Evolutionary conservation across 2,797 vertebrate species (phyloP).

Genomic region (Octomys mimax): DNA sequence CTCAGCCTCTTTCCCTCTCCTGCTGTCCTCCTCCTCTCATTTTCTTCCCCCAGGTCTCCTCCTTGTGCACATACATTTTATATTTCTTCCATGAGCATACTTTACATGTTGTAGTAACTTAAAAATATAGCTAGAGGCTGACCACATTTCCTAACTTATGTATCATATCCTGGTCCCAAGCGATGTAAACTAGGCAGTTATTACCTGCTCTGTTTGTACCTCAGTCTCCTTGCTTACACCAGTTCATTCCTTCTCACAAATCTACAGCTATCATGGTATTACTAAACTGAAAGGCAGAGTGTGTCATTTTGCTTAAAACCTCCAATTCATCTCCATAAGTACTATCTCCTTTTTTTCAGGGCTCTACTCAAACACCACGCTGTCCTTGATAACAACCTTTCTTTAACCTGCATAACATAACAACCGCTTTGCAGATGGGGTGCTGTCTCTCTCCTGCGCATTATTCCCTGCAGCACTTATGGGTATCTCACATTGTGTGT

Average conservation of each 20-base stretch:
- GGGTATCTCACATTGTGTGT: background rate
- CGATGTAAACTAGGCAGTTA: background rate
- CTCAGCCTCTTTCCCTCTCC: background rate
- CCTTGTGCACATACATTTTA: background rate
- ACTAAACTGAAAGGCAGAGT: background rate
- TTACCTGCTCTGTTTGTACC: background rate
- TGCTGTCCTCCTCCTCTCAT: background rate
- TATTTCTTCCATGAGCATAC: background rate
- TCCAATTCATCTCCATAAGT: background rate
- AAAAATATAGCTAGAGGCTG: background rate
- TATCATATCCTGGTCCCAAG: background rate
- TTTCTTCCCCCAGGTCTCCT: background rate
- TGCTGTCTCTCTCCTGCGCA: background rate
- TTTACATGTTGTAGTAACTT: background rate
- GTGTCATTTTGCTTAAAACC: background rate
- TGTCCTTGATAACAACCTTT: background rate
- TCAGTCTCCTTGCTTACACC: background rate
- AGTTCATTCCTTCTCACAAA: background rate
- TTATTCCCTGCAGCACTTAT: background rate
- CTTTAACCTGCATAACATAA: background rate
- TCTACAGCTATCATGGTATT: background rate
- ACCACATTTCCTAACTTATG: background rate
- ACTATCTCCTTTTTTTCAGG: background rate
- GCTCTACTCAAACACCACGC: background rate
- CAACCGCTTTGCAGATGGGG: background rate